Evolutionary conservation across 2,888 invertebrate genomes (phyloP), one percentile per base, ranked within the genome.

Genomic region (Acleris literana): DNA sequence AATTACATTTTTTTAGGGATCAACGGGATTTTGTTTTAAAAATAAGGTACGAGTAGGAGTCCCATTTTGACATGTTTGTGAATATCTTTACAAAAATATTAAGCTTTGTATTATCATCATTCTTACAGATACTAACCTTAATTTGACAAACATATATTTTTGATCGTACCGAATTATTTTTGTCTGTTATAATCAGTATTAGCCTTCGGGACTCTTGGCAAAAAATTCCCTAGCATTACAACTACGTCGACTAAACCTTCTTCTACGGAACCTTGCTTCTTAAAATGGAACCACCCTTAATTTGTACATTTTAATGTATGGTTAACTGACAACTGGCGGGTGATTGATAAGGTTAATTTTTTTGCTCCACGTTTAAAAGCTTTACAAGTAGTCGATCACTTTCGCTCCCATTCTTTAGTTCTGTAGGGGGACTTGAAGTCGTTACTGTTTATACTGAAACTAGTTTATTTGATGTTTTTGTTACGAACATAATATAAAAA

Each of bases 341-440:
- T 61, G 65, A 65, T 65, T 51, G 65, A 65, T 65, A 60, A 55
- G 51, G 60, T 65, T 55, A 60, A 17, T 20, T 56, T 49, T 44
- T 61, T 55, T 51, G 9, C 44, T 13, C 13, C 39, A 49, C 43
- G 55, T 44, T 44, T 51, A 64, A 60, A 60, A 49, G 55, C 49
- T 55, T 56, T 29, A 65, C 60, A 44, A 65, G 49, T 65, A 51
- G 17, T 60, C 54, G 44, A 60, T 61, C 55, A 25, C 25, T 57
- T 44, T 56, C 39, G 39, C 13, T 18, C 18, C 49, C 49, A 2
- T 46, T 46, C n/a, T 46, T 46, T 17, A 13, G 46, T 6, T n/a
- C 44, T 17, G 46, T 46, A 2, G 0, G 17, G 46, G 46, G 46
- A 7, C 46, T n/a, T 46, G 4, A 44, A 44, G 46, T n/a, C 44